A percentile compares a stretch with the other conserved stretches of the same genome.
Evolutionary conservation across 2,797 vertebrate genomes (phyloP).

Genomic region (Cephalopachus bancanus): DNA sequence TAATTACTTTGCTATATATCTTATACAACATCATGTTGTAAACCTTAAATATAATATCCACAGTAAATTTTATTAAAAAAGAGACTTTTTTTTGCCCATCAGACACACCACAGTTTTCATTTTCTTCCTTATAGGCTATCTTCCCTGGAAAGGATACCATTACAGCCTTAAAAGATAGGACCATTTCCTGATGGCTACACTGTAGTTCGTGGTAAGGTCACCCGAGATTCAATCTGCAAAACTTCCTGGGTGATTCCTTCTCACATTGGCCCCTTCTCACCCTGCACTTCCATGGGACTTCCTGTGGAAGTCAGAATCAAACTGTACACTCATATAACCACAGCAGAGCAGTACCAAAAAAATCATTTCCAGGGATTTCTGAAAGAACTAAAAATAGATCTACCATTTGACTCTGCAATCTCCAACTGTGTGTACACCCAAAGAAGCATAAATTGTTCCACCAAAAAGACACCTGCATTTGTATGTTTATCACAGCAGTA

Average conservation of each 20-base stretch:
- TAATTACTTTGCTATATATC: background rate
- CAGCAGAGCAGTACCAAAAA: background rate
- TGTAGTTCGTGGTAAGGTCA: background rate
- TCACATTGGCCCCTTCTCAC: fast-evolving
- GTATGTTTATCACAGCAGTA: too few species aligned
- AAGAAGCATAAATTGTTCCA: too few species aligned
- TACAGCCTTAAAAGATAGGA: background rate
- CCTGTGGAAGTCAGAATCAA: background rate
- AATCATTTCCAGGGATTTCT: background rate
- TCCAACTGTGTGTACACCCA: too few species aligned
- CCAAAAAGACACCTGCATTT: too few species aligned
- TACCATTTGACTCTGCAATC: too few species aligned
- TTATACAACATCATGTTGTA: background rate
- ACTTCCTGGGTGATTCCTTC: background rate
- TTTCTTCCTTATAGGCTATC: background rate
- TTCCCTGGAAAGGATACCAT: background rate
- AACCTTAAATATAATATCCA: background rate
- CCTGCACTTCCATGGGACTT: background rate
- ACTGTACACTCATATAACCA: background rate
- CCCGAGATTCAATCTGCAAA: background rate
- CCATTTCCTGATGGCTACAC: background rate
- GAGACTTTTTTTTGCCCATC: background rate
- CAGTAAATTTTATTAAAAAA: background rate
- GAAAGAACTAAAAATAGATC: too few species aligned
- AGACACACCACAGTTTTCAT: background rate